Base-by-base conservation (phyloP, 2,797 vertebrate species). In the Adelosebastes latens region DNA sequence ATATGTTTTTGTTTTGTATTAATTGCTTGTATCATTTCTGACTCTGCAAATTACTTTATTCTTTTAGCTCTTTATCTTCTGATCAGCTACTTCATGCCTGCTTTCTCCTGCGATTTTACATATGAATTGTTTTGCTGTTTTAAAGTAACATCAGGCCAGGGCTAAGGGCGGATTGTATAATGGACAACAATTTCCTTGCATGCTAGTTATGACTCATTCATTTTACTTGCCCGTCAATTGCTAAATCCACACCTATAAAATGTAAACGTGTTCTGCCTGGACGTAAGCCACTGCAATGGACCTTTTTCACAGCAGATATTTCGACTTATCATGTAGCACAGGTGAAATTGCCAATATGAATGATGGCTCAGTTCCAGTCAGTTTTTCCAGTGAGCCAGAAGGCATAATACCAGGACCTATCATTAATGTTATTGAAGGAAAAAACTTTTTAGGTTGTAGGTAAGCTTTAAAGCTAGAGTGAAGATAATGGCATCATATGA, bases 181-280 rank as follows among this genome's bases (percentile, higher is more conserved):
- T 67, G 10, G 56, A 67, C 5, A 6, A 42, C 1, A 16, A 59
- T 52, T 72, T 49, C 29, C 34, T 32, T 29, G 55, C 6, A 2
- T 29, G 39, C 20, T 24, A 55, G 42, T n/a, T 71, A 71, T 78
- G 67, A 64, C 25, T 58, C 49, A 72, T 72, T 78, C 11, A 77
- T 29, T 13, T 70, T 63, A 20, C 3, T 56, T 56, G 27, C 20
- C 4, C 13, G 16, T 58, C 34, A 70, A 11, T 55, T 39, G 25
- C n/a, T 31, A 18, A 77, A 29, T 55, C 4, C 34, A 31, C 25
- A 71, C 59, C 16, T 72, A 32, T n/a, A 55, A 39, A 52, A n/a
- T 49, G 4, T 9, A 25, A 52, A 66, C 18, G 29, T 60, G 6
- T 53, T 27, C 7, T 22, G 4, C 5, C 34, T 32, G 10, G 20